These are phyloP conservation scores for Porites rus DNA, from an alignment of 92 coral and sea anemone genomes.

Conservation along the genomic window DNA sequence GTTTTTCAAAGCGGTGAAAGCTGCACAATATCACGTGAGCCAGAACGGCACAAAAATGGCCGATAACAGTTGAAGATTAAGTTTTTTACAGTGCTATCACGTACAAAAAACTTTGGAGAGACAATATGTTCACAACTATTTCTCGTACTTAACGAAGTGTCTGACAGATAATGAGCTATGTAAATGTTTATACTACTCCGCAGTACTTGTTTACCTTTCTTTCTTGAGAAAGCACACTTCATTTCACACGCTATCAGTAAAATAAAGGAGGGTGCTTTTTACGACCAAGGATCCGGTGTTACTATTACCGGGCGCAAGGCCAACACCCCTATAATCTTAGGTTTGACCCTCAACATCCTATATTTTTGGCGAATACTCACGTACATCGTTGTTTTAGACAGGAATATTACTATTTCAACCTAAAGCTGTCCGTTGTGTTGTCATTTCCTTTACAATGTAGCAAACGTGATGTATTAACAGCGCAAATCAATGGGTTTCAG, in stretches of 20 bases:
- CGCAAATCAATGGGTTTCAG: conserved; percentile 20
- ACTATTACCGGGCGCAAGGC: conserved; percentile 14
- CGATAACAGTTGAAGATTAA: not conserved
- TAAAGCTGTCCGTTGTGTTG: not conserved
- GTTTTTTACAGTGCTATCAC: not conserved
- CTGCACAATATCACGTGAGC: not conserved
- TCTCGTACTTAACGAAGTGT: conserved; percentile 46
- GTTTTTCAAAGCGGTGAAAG: not conserved
- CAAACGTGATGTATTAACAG: conserved; percentile 28
- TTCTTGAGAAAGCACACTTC: conserved; percentile 6
- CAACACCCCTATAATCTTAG: conserved; percentile 34
- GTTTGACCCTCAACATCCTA: conserved; percentile 21
- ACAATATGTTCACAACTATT: conserved; percentile 13
- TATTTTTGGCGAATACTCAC: conserved; percentile 26
- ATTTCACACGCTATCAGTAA: conserved; percentile 32
- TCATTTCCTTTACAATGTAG: not conserved
- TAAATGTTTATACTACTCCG: conserved; percentile 42
- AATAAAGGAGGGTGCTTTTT: not conserved
- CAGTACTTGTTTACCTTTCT: conserved; percentile 49
- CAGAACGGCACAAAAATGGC: not conserved
- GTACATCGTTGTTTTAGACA: not conserved
- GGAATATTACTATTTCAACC: not conserved
- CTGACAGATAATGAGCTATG: conserved; percentile 42
- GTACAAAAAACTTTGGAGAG: conserved; percentile 8
- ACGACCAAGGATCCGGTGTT: conserved; percentile 16